Evolutionary conservation across 2,113 vertebrate genomes (phyloP).

Genomic region (Quiscalus mexicanus): DNA sequence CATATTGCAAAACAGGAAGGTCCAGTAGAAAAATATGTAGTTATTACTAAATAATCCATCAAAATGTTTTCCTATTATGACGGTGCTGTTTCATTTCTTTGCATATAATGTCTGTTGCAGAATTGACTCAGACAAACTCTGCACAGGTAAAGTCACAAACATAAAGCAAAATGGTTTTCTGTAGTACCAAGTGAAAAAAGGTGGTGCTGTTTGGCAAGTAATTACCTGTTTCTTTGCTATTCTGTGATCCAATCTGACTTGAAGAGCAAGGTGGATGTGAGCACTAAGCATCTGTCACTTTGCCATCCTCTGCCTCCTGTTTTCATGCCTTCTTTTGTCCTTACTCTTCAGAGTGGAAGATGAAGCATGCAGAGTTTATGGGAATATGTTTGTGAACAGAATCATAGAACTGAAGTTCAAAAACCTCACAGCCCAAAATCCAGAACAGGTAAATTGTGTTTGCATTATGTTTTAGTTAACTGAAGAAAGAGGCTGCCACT

Average conservation of each 20-base stretch:
- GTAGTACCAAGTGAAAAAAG: background rate
- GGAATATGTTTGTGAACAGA: background rate
- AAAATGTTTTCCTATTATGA: background rate
- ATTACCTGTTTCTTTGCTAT: background rate
- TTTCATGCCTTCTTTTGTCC: background rate
- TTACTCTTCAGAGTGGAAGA: background rate
- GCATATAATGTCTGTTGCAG: background rate
- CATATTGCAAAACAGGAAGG: constrained; percentile 19
- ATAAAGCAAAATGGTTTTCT: background rate
- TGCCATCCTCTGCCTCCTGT: background rate
- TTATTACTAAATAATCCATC: constrained; percentile 21
- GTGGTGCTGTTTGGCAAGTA: background rate
- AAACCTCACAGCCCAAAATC: background rate
- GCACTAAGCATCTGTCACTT: background rate
- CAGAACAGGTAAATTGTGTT: background rate
- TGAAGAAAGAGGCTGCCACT: background rate
- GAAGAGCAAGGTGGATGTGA: background rate
- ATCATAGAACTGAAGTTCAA: background rate
- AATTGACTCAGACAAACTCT: background rate
- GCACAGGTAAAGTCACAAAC: background rate
- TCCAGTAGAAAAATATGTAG: constrained; percentile 21
- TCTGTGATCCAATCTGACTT: background rate
- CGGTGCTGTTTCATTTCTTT: background rate
- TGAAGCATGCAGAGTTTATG: background rate
- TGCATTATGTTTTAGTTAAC: background rate